Percentiles rank a stretch among this genome's conserved stretches.
These are phyloP conservation scores for Drosophila ercepeae DNA, from an alignment of 1,140 invertebrate species.

Conservation along the genomic window DNA sequence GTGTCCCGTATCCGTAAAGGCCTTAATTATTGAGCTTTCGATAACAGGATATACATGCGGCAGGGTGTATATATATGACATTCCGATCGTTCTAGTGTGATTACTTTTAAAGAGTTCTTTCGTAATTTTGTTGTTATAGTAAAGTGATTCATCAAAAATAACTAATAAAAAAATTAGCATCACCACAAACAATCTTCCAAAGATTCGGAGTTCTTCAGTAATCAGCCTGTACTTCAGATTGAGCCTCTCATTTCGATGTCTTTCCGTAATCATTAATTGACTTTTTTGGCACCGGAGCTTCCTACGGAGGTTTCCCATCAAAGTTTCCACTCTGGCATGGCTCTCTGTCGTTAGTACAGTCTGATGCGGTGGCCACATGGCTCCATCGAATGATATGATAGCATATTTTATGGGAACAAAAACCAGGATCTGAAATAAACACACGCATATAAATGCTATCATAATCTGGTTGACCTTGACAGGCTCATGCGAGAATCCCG, in stretches of 20 bases:
- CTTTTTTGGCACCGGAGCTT: constrained; percentile 21
- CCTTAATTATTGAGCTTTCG: constrained; percentile 18
- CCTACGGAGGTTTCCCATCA: constrained; percentile 32
- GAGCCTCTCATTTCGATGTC: constrained; percentile 56
- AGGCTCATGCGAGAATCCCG: constrained; percentile 39
- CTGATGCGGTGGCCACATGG: constrained; percentile 29
- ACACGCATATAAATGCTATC: constrained; percentile 14
- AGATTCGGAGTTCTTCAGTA: constrained; percentile 50
- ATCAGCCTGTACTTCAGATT: constrained; percentile 58
- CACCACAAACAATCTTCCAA: constrained; percentile 42
- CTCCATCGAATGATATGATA: constrained; percentile 27
- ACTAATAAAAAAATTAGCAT: constrained; percentile 34
- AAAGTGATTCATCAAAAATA: neutral
- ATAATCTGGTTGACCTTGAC: constrained; percentile 31
- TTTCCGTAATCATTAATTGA: constrained; percentile 37
- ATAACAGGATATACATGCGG: constrained; percentile 47
- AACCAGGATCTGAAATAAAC: constrained; percentile 18
- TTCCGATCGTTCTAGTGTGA: constrained; percentile 8
- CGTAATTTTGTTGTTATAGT: constrained; percentile 33
- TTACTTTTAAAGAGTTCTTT: neutral
- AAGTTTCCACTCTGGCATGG: constrained; percentile 8
- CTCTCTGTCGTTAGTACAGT: neutral
- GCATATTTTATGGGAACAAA: constrained; percentile 38
- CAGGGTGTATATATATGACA: constrained; percentile 11
- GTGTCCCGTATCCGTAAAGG: constrained; percentile 27